phyloP scores from a whole-genome alignment of 2,888 invertebrate species.

The Dolomedes plantarius region DNA sequence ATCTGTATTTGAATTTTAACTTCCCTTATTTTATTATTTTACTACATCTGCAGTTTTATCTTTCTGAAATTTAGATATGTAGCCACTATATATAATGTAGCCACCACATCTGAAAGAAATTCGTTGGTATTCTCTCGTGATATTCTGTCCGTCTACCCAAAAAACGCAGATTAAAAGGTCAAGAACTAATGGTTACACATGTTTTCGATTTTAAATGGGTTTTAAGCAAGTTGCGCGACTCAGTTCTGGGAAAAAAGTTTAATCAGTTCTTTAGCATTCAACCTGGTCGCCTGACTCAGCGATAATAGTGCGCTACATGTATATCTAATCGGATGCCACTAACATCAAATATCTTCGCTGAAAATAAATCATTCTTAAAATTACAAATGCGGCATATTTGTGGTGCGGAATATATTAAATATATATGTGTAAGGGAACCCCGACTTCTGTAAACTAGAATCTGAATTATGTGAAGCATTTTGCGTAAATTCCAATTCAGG shows the following conservation, averaged over 20 bases:
- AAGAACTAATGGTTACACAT: not conserved
- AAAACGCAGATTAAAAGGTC: constrained; percentile 1
- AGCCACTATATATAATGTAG: no score
- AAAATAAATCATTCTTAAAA: not conserved
- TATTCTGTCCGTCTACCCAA: not conserved
- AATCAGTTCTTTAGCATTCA: constrained; percentile 7
- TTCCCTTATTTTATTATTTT: no score
- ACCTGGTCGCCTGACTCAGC: not conserved
- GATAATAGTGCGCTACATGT: not conserved
- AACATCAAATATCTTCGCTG: not conserved
- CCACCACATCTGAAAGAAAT: no score
- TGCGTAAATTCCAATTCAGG: constrained; percentile 34
- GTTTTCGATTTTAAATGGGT: not conserved
- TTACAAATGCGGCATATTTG: not conserved
- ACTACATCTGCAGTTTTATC: no score
- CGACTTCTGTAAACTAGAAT: not conserved
- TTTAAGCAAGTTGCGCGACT: not conserved
- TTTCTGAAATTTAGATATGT: no score
- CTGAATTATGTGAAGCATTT: constrained; percentile 16
- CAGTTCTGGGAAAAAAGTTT: constrained; percentile 2
- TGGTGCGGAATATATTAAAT: not conserved
- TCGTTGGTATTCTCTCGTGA: no score
- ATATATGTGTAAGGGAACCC: not conserved
- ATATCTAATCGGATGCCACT: not conserved
- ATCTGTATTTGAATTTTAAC: no score